Evolutionary conservation across 2,888 invertebrate species (phyloP), one percentile per base, ranked within the genome.

Genomic region (Caprella mutica): DNA sequence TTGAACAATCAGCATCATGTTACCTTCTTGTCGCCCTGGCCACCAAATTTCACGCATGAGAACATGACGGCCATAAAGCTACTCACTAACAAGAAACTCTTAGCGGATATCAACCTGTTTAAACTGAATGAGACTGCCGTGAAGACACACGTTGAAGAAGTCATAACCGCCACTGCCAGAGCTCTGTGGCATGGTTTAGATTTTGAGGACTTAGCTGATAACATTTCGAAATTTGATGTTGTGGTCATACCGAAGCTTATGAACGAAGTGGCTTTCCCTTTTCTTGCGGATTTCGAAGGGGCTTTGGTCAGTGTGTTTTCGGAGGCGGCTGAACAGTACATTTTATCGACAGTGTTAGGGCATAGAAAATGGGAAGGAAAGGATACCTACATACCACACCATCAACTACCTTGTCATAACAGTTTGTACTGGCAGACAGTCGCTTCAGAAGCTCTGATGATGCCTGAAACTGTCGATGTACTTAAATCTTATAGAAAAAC

Each of bases 61-160:
- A 48, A 48, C 21, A n/a, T 48, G 23, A 48, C 27, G 5, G 17
- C 30, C 48, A 29, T 48, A 17, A 48, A 48, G 26, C n/a, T 48
- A 5, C 5, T 26, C 5, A 21, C 48, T 21, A 29, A 48, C 12
- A 21, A 24, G n/a, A 48, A 48, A 5, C 19, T 48, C 26, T 24
- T 48, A 1, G 29, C 29, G 21, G 26, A 48, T n/a, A 5, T 48
- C 17, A 48, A 48, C n/a, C 30, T 48, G 19, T 48, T 48, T 21
- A 4, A 27, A 4, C 6, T 29, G 17, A 48, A 48, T 21, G 29
- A 27, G 2, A 30, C 48, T 1, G 19, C 21, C 17, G 19, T 48
- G 30, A 30, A 29, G 9, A 8, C n/a, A 3, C 48, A 48, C 19
- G 19, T 24, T 2, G 21, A 5, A 6, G 30, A 17, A 2, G 29